phyloP scores from a whole-genome alignment of 2,113 vertebrate genomes.

The Cariama cristata region DNA sequence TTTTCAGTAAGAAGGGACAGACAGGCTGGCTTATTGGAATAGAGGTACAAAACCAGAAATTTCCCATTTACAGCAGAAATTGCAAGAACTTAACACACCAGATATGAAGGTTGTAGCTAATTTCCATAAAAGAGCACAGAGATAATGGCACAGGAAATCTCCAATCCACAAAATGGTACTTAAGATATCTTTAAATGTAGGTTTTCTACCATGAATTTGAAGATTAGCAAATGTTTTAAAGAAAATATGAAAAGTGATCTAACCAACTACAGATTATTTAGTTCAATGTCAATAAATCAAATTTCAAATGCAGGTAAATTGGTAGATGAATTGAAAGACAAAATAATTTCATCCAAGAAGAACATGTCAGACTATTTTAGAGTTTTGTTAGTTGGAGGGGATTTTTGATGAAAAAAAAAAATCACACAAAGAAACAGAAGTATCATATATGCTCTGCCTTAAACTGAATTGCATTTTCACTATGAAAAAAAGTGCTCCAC shows the following conservation, averaged over 20 bases:
- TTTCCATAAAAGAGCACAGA: background rate
- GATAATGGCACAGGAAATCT: background rate
- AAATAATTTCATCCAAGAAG: background rate
- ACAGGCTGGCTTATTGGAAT: background rate
- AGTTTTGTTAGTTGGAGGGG: accelerated
- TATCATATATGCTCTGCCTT: background rate
- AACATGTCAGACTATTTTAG: background rate
- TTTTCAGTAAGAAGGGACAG: background rate
- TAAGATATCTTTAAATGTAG: background rate
- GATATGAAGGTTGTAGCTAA: background rate
- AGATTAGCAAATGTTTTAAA: background rate
- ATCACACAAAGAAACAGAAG: background rate
- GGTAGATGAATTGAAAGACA: background rate
- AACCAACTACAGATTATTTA: background rate
- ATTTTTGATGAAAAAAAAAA: background rate
- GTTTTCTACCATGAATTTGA: background rate
- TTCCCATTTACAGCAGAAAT: background rate
- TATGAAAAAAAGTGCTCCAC: background rate
- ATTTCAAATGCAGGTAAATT: background rate
- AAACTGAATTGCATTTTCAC: background rate
- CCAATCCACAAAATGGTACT: background rate
- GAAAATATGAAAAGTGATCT: background rate
- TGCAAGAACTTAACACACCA: background rate
- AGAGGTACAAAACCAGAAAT: background rate
- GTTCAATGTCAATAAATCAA: background rate